Evolutionary conservation across 2,888 invertebrate species (phyloP), one percentile per base, ranked within the genome.

Genomic region (Eugnorisma glareosa): DNA sequence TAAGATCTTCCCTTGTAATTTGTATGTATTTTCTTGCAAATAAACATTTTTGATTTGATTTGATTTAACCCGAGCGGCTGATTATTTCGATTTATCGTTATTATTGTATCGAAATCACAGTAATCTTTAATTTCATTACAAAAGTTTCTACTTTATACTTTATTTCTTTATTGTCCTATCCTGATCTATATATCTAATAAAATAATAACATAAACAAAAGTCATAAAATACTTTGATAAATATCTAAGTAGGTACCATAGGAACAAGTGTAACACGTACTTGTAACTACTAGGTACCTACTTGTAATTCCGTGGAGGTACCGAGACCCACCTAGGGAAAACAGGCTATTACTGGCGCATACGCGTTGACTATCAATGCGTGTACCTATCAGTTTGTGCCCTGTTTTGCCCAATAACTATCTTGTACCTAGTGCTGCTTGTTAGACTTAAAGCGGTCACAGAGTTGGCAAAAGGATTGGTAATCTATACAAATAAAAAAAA

Each of bases 281-380:
- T 78, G n/a, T n/a, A 37, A 63, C 40, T 51, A 57, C 73, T 64
- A n/a, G 13, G 63, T 64, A n/a, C n/a, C 64, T 85, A 67, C 76
- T 86, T 86, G 75, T 64, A n/a, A 83, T 83, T 83, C 83, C 31
- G 72, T 57, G 40, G 31, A 48, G 43, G 86, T 78, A 69, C 66
- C 54, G 48, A 63, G 73, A 73, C 63, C 67, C 73, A 78, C 79
- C 83, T 83, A 64, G 83, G 77, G 83, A 83, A 86, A 86, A 83
- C 83, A 70, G 79, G 43, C 86, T 75, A 83, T 83, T 83, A 84
- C 74, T 64, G 73, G 79, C 69, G 74, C 72, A 73, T 73, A 84
- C 72, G 73, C 70, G 67, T 61, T 83, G 83, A 84, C 83, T 86
- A 84, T 70, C 83, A 83, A 74, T 86, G 73, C 69, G 61, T 82